Evolutionary conservation across 2,888 invertebrate genomes (phyloP), one percentile per base, ranked within the genome.

Genomic region (Octodonta nipae): DNA sequence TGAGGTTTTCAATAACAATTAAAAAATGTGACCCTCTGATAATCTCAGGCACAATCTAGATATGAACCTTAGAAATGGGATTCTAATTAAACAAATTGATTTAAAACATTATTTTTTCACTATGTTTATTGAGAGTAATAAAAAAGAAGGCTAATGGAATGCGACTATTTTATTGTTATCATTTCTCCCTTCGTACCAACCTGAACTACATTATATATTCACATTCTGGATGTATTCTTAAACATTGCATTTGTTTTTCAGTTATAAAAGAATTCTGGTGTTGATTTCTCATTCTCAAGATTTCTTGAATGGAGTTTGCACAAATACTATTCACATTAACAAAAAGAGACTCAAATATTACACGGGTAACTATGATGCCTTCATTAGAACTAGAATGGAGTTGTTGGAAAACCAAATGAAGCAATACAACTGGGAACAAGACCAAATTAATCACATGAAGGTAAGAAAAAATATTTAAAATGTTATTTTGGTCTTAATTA

Each of bases 381-480:
- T 96, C 57, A 75, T 89, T 5, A 80, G 86, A 45, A 99, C 96
- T 1, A 71, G 93, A 40, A 71, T 83, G 71, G 98, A 99, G 58
- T 66, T 95, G 49, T 67, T 93, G 41, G 98, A 98, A 63, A 98
- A 98, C 63, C 98, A 99, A 66, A 86, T 84, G 76, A 99, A 99
- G 61, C 89, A 91, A 55, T 98, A 95, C 65, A 91, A 93, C 54
- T 98, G 98, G 98, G 96, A 99, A 63, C 98, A 99, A 61, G 92
- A 93, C 64, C 96, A 98, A 65, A 96, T 99, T 42, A 73, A 89
- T 38, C 91, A 98, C 55, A 99, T 98, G 96, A 98, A 98, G 75
- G 84, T 80, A 56, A 31, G 37, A n/a, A 28, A 13, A 15, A 13
- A 7, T 20, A 26, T 26, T 26, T n/a, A 11, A 26, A 10, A 10